Conservation (phyloP, 2,797 vertebrate genomes). For the Alca torda region DNA sequence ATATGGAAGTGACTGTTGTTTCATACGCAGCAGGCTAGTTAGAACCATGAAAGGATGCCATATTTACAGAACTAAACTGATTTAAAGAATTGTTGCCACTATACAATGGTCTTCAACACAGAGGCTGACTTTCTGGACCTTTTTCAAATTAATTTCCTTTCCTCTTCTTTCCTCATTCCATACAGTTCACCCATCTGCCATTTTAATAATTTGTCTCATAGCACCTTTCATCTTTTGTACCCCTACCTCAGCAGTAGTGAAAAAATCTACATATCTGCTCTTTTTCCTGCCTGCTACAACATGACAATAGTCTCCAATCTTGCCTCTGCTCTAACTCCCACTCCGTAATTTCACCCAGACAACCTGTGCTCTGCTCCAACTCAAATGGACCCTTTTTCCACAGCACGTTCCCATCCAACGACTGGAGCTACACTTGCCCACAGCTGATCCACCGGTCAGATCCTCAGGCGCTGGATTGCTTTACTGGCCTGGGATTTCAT, state of each 20-base stretch:
- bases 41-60: neutral
- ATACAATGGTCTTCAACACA: neutral
- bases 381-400: neutral
- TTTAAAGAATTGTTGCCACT: neutral
- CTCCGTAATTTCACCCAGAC: neutral
- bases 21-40: neutral
- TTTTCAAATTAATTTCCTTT: neutral
- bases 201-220: neutral
- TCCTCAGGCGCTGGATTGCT: neutral
- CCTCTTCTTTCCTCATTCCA: neutral
- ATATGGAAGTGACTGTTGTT: neutral
- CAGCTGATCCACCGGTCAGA: neutral
- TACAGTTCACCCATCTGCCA: neutral
- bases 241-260: neutral
- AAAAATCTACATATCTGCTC: neutral
- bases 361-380: neutral
- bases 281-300: neutral
- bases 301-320: neutral
- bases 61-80: neutral
- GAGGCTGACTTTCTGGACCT: neutral
- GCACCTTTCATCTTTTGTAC: neutral
- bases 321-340: neutral
- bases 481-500: neutral
- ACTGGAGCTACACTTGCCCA: neutral
- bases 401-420: neutral